These are phyloP conservation scores for Brachionus plicatilis DNA, from an alignment of 1,140 invertebrate genomes.

Conservation along the genomic window DNA sequence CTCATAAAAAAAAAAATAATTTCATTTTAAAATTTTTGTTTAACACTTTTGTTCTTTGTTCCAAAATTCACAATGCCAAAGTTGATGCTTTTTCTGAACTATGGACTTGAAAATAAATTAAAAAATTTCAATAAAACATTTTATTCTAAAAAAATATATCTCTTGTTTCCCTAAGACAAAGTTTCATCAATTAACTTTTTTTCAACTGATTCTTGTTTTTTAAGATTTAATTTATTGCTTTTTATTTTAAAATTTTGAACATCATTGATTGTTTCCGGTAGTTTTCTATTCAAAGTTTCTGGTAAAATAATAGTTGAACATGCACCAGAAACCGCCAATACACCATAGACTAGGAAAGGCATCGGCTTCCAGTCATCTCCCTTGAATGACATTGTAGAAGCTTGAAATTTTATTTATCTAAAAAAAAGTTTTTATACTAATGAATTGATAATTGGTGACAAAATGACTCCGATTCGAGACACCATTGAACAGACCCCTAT, in stretches of 20 bases:
- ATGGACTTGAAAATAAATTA: neutral
- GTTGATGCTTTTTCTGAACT: too few relatives aligned
- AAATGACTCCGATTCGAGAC: conserved; percentile 57
- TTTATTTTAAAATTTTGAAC: neutral
- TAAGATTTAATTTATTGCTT: neutral
- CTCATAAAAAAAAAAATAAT: too few relatives aligned
- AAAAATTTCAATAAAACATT: neutral
- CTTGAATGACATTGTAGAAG: neutral
- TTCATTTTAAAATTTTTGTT: too few relatives aligned
- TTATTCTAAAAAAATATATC: neutral
- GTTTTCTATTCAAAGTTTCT: conserved; percentile 3
- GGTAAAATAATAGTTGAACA: conserved; percentile 14
- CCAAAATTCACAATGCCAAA: too few relatives aligned
- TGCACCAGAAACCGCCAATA: neutral
- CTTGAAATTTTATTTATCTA: neutral
- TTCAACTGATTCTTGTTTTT: neutral
- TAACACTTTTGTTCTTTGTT: too few relatives aligned
- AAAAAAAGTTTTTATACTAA: neutral
- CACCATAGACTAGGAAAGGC: conserved; percentile 28
- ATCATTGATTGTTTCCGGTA: conserved; percentile 24
- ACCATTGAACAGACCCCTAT: conserved; percentile 58
- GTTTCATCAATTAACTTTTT: neutral
- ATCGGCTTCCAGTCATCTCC: conserved; percentile 6
- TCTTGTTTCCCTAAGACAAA: neutral
- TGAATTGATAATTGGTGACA: conserved; percentile 49